Evolutionary conservation across 2,797 vertebrate species (phyloP).

Genomic region (Apogon hyalosoma): DNA sequence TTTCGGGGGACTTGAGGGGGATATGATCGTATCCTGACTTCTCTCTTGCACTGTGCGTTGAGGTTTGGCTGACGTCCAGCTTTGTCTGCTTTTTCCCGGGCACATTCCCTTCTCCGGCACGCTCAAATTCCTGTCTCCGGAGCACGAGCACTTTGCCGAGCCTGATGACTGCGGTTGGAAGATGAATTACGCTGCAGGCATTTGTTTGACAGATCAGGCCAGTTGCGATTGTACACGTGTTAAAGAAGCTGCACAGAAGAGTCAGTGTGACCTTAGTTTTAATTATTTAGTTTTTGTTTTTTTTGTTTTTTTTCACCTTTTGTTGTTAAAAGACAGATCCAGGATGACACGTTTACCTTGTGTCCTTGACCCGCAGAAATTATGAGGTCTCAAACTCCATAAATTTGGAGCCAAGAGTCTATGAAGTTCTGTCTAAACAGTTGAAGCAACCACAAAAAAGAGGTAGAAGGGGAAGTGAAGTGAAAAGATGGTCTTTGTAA

Average conservation of each 20-base stretch:
- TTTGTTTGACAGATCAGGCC: conserved; percentile 79
- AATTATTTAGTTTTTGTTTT: conserved; percentile 68
- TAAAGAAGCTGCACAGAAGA: conserved; percentile 58
- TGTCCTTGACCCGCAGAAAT: conserved; percentile 58
- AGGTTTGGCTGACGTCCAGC: conserved; percentile 80
- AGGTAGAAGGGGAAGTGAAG: conserved; percentile 50
- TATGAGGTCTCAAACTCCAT: conserved; percentile 46
- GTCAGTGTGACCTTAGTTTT: conserved; percentile 64
- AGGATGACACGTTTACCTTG: conserved; percentile 53
- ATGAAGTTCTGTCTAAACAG: conserved; percentile 62
- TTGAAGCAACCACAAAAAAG: conserved; percentile 55
- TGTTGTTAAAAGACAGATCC: conserved; percentile 62
- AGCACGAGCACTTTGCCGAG: conserved; percentile 64
- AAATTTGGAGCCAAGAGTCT: conserved; percentile 64
- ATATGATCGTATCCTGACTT: conserved; percentile 75
- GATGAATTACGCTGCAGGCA: conserved; percentile 71
- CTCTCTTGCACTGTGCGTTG: conserved; percentile 60
- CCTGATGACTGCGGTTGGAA: conserved; percentile 72
- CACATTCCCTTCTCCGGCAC: conserved; percentile 71
- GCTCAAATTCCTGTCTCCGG: conserved; percentile 69
- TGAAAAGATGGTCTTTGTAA: conserved; percentile 62
- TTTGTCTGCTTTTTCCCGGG: conserved; percentile 76
- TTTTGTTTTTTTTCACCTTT: conserved; percentile 44
- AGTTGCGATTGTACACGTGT: conserved; percentile 62
- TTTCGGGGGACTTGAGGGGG: conserved; percentile 58